Evolutionary conservation across 1,140 invertebrate genomes (phyloP).

Genomic region (Macrobrachium rosenbergii): DNA sequence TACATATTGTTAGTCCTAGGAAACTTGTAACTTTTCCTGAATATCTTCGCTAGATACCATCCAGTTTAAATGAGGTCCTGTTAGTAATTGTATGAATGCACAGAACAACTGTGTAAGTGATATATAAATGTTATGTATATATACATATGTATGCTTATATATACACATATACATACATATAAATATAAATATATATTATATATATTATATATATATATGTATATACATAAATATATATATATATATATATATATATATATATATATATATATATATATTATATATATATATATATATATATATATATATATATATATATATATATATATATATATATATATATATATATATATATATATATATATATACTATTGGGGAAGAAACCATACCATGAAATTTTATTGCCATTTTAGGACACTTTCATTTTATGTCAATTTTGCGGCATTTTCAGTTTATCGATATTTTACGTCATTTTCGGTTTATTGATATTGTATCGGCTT

Average conservation of each 20-base stretch:
- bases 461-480: too few relatives aligned
- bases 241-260: slow-evolving; percentile 23
- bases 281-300: background rate
- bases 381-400: background rate
- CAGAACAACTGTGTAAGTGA: too few relatives aligned
- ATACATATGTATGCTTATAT: slow-evolving; percentile 5
- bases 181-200: background rate
- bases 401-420: background rate
- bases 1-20: too few relatives aligned
- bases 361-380: background rate
- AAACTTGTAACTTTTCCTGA: too few relatives aligned
- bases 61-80: too few relatives aligned
- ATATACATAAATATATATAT: background rate
- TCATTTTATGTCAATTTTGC: too few relatives aligned
- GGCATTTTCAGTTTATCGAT: too few relatives aligned
- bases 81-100: too few relatives aligned
- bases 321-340: slow-evolving; percentile 1
- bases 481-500: too few relatives aligned
- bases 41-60: too few relatives aligned
- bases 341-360: slow-evolving; percentile 18
- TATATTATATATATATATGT: background rate
- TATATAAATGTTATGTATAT: too few relatives aligned
- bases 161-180: slow-evolving; percentile 7
- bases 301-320: background rate
- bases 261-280: slow-evolving; percentile 24